These are phyloP conservation scores for Ammospiza nelsoni DNA, from an alignment of 2,113 vertebrate species.

Conservation along the genomic window DNA sequence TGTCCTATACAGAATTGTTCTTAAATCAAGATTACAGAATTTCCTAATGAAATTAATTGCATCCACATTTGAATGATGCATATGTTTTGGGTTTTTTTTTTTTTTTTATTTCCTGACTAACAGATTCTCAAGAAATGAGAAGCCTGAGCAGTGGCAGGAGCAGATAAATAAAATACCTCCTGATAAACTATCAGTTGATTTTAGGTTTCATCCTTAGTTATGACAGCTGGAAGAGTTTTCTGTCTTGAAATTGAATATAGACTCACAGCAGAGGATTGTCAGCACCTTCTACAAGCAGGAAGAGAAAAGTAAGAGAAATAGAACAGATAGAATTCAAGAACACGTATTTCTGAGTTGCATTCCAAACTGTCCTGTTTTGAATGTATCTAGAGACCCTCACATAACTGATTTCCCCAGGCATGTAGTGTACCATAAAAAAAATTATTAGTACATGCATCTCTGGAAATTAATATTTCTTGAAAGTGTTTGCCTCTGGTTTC, in stretches of 20 bases:
- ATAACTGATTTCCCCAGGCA: neutral
- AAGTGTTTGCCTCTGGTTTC: neutral
- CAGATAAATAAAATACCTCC: neutral
- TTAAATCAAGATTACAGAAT: neutral
- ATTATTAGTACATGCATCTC: neutral
- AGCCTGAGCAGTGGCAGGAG: neutral
- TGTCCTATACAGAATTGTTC: neutral
- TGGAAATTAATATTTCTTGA: neutral
- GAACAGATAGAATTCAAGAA: neutral
- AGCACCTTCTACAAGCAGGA: neutral
- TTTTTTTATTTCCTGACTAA: neutral
- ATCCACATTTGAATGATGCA: neutral
- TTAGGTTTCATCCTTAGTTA: neutral
- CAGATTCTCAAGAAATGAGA: neutral
- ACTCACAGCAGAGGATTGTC: neutral
- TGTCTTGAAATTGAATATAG: neutral
- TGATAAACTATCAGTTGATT: neutral
- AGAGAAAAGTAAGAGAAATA: neutral
- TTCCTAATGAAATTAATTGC: neutral
- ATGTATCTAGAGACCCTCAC: neutral
- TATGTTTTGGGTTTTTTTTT: accelerated
- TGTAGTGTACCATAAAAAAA: neutral
- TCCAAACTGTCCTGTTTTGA: neutral
- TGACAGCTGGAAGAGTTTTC: slow-evolving; percentile 4
- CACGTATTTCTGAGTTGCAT: neutral